Evolutionary conservation across 2,113 vertebrate species (phyloP), one percentile per base, ranked within the genome.

Genomic region (Ceuthmochares aereus): DNA sequence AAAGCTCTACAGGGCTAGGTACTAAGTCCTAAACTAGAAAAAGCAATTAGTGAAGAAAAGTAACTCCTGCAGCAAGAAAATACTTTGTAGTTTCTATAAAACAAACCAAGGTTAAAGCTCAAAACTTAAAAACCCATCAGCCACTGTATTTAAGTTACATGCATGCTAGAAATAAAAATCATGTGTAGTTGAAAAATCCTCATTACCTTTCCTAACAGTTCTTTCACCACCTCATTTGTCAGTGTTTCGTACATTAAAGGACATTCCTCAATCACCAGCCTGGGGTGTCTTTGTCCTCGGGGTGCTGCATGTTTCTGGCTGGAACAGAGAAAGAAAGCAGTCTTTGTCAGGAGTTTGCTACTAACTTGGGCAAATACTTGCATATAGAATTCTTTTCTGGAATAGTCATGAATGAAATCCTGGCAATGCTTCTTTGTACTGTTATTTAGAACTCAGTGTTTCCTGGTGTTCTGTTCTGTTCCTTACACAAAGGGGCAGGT

Each of bases 241-340:
- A 99, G 98, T 11, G 98, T 98, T 84, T 99, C 99, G 76, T 96
- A 98, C 15, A 97, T 97, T 89, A 99, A 94, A 42, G 98, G 98
- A 98, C 99, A 99, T 97, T 99, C 99, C 97, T 99, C 99, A 96
- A 99, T 99, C 97, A 98, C 98, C 95, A 99, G 97, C 90, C 97
- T 97, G 11, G 99, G 98, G 34, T 97, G 98, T 56, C 98, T 99
- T 97, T 98, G 98, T 95, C 98, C 98, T 98, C 97, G 95, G 87
- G 98, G 97, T 91, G 97, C 96, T 93, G 96, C 87, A 4, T 98
- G 98, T 96, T 98, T 98, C 72, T 97, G 96, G 97, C 98, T 98
- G 87, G 60, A 96, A 97, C 75, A 94, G 54, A 95, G 90, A 96
- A 89, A 97, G 84, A 97, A 97, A 89, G 90, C n/a, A 59, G 52